Percentiles rank a stretch among this genome's conserved stretches.
Evolutionary conservation across 2,113 vertebrate genomes (phyloP).

Genomic region (Epinephelus lanceolatus): DNA sequence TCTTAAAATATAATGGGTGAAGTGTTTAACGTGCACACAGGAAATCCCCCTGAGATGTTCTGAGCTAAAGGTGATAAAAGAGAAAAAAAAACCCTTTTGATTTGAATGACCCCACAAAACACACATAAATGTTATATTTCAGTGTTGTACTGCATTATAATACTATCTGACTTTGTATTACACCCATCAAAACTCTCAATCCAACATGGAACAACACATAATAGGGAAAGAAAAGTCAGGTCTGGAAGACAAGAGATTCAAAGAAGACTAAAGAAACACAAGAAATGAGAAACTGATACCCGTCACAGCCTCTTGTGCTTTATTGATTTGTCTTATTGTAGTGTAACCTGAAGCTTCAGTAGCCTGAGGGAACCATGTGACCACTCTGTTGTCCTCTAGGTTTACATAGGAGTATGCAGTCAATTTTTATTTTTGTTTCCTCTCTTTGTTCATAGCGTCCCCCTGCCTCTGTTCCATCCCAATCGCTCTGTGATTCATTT

Average conservation of each 20-base stretch:
- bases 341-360: slow-evolving; percentile 26
- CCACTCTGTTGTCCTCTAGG: not conserved
- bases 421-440: no score
- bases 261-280: not conserved
- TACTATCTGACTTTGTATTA: not conserved
- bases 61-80: not conserved
- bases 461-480: not conserved
- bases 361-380: slow-evolving; percentile 18
- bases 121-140: not conserved
- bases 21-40: not conserved
- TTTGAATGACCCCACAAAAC: not conserved
- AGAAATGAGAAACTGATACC: not conserved
- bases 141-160: not conserved
- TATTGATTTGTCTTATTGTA: slow-evolving; percentile 31
- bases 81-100: not conserved
- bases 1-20: not conserved
- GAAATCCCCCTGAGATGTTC: not conserved
- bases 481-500: slow-evolving; percentile 17
- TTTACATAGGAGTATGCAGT: not conserved
- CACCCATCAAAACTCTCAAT: not conserved
- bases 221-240: not conserved
- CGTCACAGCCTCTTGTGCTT: not conserved
- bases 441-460: no score
- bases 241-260: not conserved
- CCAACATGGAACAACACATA: not conserved